Percentiles rank a stretch among this genome's conserved stretches.
These are phyloP conservation scores for Elephas maximus DNA, from an alignment of 2,113 vertebrate genomes.

Conservation along the genomic window DNA sequence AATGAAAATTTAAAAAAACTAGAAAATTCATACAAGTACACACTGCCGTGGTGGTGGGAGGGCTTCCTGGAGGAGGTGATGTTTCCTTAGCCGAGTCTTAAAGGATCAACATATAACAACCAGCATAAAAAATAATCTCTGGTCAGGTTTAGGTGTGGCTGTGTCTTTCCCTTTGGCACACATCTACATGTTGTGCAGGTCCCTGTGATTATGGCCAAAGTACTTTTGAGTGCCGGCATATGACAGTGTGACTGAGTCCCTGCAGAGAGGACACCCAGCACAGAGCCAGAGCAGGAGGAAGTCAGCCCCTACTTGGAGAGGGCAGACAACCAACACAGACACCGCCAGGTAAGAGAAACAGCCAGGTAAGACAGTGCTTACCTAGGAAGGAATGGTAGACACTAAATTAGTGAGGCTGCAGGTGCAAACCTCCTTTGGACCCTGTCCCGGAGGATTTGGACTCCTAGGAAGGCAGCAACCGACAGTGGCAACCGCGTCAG, in stretches of 20 bases:
- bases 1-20: neutral
- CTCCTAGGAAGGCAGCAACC: neutral
- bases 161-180: neutral
- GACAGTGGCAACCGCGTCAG: neutral
- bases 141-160: neutral
- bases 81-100: neutral
- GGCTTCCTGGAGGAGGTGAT: neutral
- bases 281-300: neutral
- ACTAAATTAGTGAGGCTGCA: neutral
- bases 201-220: neutral
- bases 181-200: neutral
- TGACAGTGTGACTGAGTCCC: neutral
- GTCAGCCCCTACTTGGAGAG: fast-evolving
- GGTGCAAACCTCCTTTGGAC: neutral
- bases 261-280: neutral
- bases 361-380: neutral
- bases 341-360: neutral
- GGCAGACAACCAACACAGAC: neutral
- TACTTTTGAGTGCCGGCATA: neutral
- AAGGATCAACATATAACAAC: neutral
- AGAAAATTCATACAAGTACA: neutral
- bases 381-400: neutral
- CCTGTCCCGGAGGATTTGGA: neutral
- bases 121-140: neutral
- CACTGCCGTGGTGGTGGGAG: neutral